phyloP scores from a whole-genome alignment of 1,140 invertebrate species.

The Halictus rubicundus region DNA sequence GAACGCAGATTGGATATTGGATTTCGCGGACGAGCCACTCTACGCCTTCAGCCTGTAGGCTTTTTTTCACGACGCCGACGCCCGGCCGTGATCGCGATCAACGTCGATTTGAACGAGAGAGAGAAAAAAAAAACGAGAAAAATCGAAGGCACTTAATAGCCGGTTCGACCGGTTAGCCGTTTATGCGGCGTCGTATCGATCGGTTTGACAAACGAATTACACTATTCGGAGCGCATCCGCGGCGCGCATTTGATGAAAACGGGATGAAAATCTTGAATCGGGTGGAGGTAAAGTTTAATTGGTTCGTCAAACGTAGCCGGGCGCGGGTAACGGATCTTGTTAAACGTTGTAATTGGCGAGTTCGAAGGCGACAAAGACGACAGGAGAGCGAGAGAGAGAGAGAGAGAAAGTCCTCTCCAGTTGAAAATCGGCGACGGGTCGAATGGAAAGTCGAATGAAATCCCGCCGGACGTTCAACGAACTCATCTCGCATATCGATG shows the following conservation, averaged over 20 bases:
- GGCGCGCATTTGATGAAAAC: background rate
- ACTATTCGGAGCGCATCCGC: background rate
- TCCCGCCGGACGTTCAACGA: background rate
- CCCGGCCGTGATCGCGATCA: background rate
- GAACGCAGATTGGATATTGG: constrained; percentile 66
- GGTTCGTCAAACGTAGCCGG: background rate
- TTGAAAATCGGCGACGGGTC: background rate
- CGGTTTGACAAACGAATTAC: background rate
- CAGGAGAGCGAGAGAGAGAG: background rate
- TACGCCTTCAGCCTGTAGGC: constrained; percentile 10
- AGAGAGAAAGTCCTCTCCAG: background rate
- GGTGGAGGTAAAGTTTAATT: background rate
- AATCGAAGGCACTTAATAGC: constrained; percentile 24
- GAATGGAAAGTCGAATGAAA: background rate
- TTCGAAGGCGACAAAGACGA: background rate
- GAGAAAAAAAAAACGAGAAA: background rate
- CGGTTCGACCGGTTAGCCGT: constrained; percentile 3
- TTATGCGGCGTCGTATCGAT: background rate
- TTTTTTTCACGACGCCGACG: background rate
- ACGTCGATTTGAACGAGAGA: background rate
- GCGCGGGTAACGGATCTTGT: background rate
- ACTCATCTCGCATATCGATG: background rate
- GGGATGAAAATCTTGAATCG: background rate
- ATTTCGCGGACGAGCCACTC: constrained; percentile 53
- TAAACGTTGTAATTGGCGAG: background rate